Evolutionary conservation across 1,140 invertebrate genomes (phyloP).

Genomic region (Bombus superbus): DNA sequence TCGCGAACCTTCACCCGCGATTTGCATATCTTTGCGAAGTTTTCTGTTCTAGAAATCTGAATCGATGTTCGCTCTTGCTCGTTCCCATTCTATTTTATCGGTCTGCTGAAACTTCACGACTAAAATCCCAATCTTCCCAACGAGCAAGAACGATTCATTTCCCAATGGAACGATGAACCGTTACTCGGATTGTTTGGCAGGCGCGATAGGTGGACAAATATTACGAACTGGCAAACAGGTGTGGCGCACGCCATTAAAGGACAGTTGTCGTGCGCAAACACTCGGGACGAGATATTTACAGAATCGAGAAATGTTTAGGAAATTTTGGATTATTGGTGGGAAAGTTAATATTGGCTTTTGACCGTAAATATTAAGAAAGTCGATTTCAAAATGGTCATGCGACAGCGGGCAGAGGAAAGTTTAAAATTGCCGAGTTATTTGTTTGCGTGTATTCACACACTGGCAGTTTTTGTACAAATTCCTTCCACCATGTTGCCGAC

Average conservation of each 20-base stretch:
- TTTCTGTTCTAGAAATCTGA: not conserved
- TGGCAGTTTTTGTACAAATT: no score
- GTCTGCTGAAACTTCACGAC: not conserved
- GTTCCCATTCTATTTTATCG: not conserved
- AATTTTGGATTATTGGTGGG: not conserved
- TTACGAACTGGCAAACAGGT: slow-evolving; percentile 30
- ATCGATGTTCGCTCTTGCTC: not conserved
- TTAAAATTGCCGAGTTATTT: no score
- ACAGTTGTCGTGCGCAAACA: not conserved
- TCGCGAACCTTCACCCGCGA: not conserved
- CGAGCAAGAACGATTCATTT: not conserved
- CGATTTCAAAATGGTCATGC: not conserved
- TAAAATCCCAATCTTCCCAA: not conserved
- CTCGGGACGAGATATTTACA: not conserved
- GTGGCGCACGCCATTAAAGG: slow-evolving; percentile 30
- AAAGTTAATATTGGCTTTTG: not conserved
- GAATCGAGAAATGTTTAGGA: not conserved
- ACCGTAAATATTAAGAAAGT: not conserved
- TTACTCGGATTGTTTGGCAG: not conserved
- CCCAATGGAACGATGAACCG: not conserved
- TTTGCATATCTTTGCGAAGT: slow-evolving; percentile 14
- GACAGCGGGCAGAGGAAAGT: no score
- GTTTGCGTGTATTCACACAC: no score
- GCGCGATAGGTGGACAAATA: slow-evolving; percentile 19
- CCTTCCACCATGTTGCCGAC: no score